A percentile compares a stretch with the other conserved stretches of the same genome.
These are phyloP conservation scores for Drosophila willistoni DNA, from an alignment of 1,140 invertebrate species.

Conservation along the genomic window DNA sequence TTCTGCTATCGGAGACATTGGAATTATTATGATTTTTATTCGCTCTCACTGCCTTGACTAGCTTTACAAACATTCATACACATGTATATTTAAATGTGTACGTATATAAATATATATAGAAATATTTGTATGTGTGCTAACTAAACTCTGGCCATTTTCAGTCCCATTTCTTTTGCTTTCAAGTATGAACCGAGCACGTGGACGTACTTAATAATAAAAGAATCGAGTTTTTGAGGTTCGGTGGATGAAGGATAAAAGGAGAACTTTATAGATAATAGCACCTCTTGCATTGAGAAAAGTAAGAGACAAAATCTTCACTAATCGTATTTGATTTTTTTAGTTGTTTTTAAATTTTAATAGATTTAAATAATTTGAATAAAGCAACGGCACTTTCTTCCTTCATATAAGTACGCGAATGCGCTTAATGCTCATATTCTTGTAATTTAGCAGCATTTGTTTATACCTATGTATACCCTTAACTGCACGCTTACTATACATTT, in stretches of 20 bases:
- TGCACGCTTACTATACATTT: no score
- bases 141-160: not conserved
- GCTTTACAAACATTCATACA: slow-evolving; percentile 15
- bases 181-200: not conserved
- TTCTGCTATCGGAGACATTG: slow-evolving; percentile 55
- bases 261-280: no score
- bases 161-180: not conserved
- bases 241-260: not conserved
- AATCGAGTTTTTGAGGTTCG: slow-evolving; percentile 20
- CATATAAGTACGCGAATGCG: slow-evolving; percentile 49
- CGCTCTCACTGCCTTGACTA: slow-evolving; percentile 46
- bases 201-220: not conserved
- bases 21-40: slow-evolving; percentile 71
- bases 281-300: not conserved
- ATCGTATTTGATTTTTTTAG: slow-evolving; percentile 66
- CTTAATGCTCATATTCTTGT: slow-evolving; percentile 65
- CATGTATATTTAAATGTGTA: not conserved
- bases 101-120: not conserved
- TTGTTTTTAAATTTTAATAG: slow-evolving; percentile 39
- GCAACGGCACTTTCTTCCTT: slow-evolving; percentile 33
- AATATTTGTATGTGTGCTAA: not conserved
- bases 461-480: no score
- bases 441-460: slow-evolving; percentile 50
- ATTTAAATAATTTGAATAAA: slow-evolving; percentile 58
- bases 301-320: slow-evolving; percentile 67